A percentile compares a stretch with the other conserved stretches of the same genome.
Conservation (phyloP, 2,113 vertebrate species). For the Chaetops frenatus region DNA sequence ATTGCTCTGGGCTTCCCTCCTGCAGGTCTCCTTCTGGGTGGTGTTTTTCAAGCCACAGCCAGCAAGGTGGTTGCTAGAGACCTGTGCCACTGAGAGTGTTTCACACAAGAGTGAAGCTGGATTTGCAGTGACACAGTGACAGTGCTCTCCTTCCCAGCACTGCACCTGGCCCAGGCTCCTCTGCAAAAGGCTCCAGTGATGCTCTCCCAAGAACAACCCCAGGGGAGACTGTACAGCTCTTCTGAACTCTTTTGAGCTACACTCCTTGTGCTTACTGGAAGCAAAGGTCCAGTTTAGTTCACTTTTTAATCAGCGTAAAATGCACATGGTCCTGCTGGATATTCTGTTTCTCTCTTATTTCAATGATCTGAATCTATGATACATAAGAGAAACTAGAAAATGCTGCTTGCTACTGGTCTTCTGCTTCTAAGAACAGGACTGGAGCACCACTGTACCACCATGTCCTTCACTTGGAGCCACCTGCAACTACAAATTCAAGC, state of each 20-base stretch:
- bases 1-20: not conserved
- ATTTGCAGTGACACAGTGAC: not conserved
- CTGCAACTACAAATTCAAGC: constrained; percentile 13
- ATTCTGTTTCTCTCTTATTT: not conserved
- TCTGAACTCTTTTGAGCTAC: not conserved
- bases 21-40: not conserved
- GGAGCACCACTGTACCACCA: not conserved
- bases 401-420: not conserved
- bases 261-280: not conserved
- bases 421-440: not conserved
- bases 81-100: not conserved
- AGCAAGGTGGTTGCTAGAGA: not conserved
- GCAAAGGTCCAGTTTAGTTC: not conserved
- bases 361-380: not conserved
- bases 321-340: not conserved
- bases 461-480: not conserved
- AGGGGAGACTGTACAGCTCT: not conserved
- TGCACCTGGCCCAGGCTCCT: not conserved
- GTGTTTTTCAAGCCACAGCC: not conserved
- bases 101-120: not conserved
- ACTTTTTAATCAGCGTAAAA: not conserved
- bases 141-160: not conserved
- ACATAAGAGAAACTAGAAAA: not conserved
- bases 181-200: not conserved
- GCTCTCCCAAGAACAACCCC: not conserved